These are phyloP conservation scores for Noturus placidus DNA, from an alignment of 2,113 vertebrate genomes.

Conservation along the genomic window DNA sequence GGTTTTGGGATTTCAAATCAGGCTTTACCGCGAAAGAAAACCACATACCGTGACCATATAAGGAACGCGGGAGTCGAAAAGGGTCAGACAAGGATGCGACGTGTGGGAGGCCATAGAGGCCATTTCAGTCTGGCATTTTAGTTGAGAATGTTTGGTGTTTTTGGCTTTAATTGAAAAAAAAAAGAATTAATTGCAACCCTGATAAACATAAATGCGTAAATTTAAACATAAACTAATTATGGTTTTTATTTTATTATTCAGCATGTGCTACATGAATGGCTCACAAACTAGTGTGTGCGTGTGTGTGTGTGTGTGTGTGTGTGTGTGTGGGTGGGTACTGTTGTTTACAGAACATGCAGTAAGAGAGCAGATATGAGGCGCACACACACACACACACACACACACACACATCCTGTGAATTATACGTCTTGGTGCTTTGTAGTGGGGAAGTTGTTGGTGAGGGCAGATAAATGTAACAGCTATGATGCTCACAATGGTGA, in stretches of 20 bases:
- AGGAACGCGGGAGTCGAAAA: background rate
- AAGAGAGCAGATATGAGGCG: background rate
- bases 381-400: constrained; percentile 7
- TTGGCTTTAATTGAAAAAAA: background rate
- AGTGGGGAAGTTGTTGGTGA: background rate
- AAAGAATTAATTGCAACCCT: background rate
- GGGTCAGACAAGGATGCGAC: background rate
- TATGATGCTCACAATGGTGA: background rate
- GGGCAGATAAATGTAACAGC: background rate
- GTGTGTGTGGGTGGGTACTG: background rate
- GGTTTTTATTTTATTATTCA: background rate
- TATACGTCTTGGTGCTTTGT: background rate
- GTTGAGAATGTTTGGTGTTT: background rate
- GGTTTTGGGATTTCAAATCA: background rate
- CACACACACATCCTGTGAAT: constrained; percentile 21
- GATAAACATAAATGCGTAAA: background rate
- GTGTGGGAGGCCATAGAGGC: background rate
- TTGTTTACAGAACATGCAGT: background rate
- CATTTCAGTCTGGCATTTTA: background rate
- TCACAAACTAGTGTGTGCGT: too few species aligned
- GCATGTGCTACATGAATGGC: background rate
- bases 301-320: background rate
- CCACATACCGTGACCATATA: background rate
- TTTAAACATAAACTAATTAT: background rate
- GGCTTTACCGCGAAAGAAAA: background rate